These are phyloP conservation scores for Neodiprion fabricii DNA, from an alignment of 1,140 invertebrate genomes.

Conservation along the genomic window DNA sequence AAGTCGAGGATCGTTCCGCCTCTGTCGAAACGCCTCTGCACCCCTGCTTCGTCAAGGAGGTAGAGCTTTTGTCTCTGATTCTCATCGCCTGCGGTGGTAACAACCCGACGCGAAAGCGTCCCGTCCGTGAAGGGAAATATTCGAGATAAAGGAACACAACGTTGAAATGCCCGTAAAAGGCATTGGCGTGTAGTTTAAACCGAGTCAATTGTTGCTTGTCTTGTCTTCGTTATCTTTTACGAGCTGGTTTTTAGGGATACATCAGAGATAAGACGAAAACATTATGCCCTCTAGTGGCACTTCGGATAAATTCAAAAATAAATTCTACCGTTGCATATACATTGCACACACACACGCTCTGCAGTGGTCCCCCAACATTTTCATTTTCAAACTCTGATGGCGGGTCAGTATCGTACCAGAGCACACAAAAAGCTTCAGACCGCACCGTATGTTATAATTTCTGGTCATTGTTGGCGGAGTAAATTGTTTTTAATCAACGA, in stretches of 20 bases:
- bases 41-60: background rate
- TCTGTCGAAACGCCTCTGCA: background rate
- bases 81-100: slow-evolving; percentile 2
- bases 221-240: slow-evolving; percentile 1
- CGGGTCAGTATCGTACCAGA: too few species aligned
- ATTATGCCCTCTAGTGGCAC: background rate
- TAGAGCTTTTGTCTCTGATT: background rate
- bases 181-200: background rate
- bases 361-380: too few species aligned
- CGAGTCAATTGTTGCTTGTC: background rate
- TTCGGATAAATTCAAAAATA: background rate
- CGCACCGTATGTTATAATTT: background rate
- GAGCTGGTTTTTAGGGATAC: background rate
- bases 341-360: background rate
- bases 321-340: background rate
- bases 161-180: background rate
- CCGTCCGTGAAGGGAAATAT: background rate
- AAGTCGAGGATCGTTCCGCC: too few species aligned
- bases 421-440: too few species aligned
- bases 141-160: slow-evolving; percentile 2
- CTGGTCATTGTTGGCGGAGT: background rate
- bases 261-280: background rate
- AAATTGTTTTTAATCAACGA: too few species aligned
- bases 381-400: too few species aligned
- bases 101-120: background rate